Evolutionary conservation across 2,888 invertebrate genomes (phyloP), one percentile per base, ranked within the genome.

Genomic region (Phortica magna): DNA sequence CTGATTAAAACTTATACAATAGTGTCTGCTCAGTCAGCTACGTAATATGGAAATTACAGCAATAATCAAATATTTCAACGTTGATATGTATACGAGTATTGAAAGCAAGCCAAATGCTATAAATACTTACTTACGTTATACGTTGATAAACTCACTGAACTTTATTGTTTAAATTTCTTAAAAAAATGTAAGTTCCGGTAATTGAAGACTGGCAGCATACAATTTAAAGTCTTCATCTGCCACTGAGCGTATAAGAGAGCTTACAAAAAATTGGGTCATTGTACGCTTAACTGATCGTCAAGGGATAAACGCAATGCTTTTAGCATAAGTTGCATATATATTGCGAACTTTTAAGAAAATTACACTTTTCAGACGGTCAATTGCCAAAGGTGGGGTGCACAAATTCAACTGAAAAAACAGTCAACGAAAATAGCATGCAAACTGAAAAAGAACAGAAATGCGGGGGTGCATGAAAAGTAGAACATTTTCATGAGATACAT

Each of bases 161-260:
- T 64, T 64, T 14, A 64, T 64, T 64, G 64, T 64, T 64, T 19
- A 14, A 64, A 64, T 64, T 19, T 64, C 10, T 31, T 59, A 59
- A 7, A 12, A 61, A 22, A 19, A 39, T 9, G 0, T 31, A 64
- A 64, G 64, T 64, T 39, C 64, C 64, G 31, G n/a, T 17, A 59
- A 59, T 9, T 39, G 12, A 64, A 64, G 39, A 39, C 31, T 31
- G 31, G 31, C 31, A 31, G 31, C 31, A 31, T 31, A 4, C 31
- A 31, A 64, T 14, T 14, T n/a, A 59, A 59, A 17, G 14, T 31
- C 39, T 31, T 10, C 9, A 19, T 31, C 7, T 64, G 53, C 53
- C 53, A 53, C 53, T 14, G n/a, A n/a, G 12, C 53, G 53, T 14
- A 53, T 10, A 53, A 53, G n/a, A 53, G 53, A 53, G n/a, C 10